Base-by-base conservation (phyloP, 1,140 invertebrate genomes). In the Heliconius himera region DNA sequence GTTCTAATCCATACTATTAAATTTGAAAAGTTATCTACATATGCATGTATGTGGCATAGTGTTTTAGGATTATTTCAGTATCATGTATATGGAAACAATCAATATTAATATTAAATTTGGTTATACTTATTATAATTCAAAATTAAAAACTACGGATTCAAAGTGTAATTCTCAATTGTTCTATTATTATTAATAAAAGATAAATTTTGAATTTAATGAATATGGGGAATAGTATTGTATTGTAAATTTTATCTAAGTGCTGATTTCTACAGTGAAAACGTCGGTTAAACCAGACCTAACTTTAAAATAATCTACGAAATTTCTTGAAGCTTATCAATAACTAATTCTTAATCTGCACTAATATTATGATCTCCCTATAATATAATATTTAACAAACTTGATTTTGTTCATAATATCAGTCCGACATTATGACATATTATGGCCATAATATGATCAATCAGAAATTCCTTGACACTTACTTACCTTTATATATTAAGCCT, bases 231-330 rank as follows among this genome's bases (percentile, higher is more conserved):
- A 36, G 6, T 36, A 60, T 66, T 26, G 60, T 29, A 26, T 66
- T 26, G 60, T 66, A 29, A 66, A 66, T 54, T 60, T 41, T 76
- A 75, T 26, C 74, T 76, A 76, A 29, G 75, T 76, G 75, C 75
- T 60, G 66, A 76, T 70, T 70, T 70, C 60, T 76, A 76, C 75
- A 76, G 75, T 76, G 75, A 76, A 26, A 76, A 70, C 66, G 66
- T 49, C 75, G 75, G 75, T 76, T 76, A 49, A 51, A 76, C 75
- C 76, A 54, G 76, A 77, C 66, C 70, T 77, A 77, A 77, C 70
- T 66, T 54, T 77, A 70, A 74, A 13, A 29, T 66, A 66, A 66
- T 66, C 60, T 66, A 66, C 22, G 60, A 66, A 26, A 66, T 66
- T 29, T 66, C 22, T 29, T 16, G 54, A 66, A 66, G 26, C 60